These are phyloP conservation scores for Rousettus madagascariensis DNA, from an alignment of 2,797 vertebrate genomes.

Conservation along the genomic window DNA sequence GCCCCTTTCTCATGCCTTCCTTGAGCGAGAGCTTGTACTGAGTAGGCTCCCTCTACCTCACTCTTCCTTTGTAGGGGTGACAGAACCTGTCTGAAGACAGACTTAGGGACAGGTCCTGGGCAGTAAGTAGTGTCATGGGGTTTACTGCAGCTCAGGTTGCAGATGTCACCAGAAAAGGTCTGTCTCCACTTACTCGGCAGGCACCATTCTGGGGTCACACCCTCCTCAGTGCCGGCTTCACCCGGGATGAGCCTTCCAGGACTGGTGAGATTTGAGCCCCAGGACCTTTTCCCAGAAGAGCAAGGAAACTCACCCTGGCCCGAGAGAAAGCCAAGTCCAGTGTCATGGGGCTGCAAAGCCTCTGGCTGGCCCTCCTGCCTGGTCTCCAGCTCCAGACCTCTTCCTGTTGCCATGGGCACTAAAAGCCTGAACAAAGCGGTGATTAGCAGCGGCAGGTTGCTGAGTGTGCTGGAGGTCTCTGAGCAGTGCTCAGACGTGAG, in stretches of 20 bases:
- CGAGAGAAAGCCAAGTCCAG: background rate
- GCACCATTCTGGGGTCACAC: background rate
- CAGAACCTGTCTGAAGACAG: background rate
- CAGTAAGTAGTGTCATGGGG: rapidly evolving
- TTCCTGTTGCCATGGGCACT: constrained; percentile 52
- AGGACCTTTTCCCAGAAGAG: background rate
- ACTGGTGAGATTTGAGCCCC: too few species aligned
- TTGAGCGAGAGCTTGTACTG: background rate
- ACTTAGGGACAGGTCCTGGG: background rate
- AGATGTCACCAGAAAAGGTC: background rate
- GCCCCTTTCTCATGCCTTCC: background rate
- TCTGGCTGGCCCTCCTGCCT: background rate
- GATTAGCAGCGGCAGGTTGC: background rate
- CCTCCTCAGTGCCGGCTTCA: background rate
- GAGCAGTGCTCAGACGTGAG: background rate
- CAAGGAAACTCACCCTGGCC: background rate
- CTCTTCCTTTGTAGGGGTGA: background rate
- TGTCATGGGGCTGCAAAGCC: background rate
- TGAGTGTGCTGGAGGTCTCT: background rate
- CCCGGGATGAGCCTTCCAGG: background rate
- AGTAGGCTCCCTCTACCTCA: background rate
- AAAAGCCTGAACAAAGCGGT: background rate
- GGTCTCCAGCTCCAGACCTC: background rate
- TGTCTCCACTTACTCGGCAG: background rate
- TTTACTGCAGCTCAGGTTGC: background rate